Conservation (phyloP, 2,888 invertebrate species). For the Pandemis corylana region DNA sequence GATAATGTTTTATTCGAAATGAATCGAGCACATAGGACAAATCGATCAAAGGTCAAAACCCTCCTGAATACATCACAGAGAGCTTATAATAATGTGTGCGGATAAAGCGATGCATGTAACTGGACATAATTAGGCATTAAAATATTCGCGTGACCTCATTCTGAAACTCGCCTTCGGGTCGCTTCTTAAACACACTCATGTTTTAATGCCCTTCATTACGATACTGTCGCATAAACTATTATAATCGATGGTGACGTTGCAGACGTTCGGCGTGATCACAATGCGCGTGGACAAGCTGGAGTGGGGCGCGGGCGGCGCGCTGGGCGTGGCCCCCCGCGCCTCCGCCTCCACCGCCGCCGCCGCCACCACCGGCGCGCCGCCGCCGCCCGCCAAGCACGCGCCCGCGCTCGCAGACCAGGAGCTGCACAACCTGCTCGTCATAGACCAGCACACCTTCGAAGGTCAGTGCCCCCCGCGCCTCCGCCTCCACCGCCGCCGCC, state of each 20-base stretch:
- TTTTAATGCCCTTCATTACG: too few species aligned
- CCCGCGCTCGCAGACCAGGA: conserved; percentile 94
- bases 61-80: too few species aligned
- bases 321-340: conserved; percentile 54
- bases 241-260: conserved; percentile 43
- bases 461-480: conserved; percentile 77
- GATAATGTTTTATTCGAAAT: too few species aligned
- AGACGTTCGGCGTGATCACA: conserved; percentile 97
- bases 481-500: conserved; percentile 63
- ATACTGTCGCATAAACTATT: too few species aligned
- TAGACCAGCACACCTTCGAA: conserved; percentile 99
- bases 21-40: too few species aligned
- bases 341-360: conserved; percentile 65
- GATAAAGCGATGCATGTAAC: too few species aligned
- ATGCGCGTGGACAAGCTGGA: conserved; percentile 95
- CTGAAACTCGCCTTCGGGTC: too few species aligned
- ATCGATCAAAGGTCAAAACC: too few species aligned
- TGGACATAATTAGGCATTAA: too few species aligned
- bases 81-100: too few species aligned
- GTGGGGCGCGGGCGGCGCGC: conserved; percentile 83
- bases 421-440: conserved; percentile 94
- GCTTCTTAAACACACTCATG: too few species aligned
- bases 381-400: conserved; percentile 65
- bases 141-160: too few species aligned
- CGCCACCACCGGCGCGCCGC: conserved; percentile 69